Base-by-base conservation (phyloP, 2,888 invertebrate genomes). In the Orgyia antiqua region DNA sequence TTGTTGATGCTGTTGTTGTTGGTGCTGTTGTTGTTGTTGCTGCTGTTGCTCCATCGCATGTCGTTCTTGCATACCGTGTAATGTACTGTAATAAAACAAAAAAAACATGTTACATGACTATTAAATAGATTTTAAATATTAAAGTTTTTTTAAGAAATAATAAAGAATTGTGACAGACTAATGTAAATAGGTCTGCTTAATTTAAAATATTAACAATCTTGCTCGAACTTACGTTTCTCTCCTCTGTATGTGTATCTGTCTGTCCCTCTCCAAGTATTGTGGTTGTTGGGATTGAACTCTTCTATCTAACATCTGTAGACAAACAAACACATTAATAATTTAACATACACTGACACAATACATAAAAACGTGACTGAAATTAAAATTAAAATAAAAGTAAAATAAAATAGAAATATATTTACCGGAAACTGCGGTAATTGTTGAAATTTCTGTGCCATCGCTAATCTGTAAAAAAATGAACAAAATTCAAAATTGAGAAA, bases 51-150 rank as follows among this genome's bases (percentile, higher is more conserved):
- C 80, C 45, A 73, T 56, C 12, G 66, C 63, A 41, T 78, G 80
- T 2, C 80, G 59, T 36, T 82, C 79, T 31, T 75, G 74, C 51
- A 79, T 67, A 35, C 73, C 71, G 10, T 68, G 74, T 52, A 80
- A 68, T 3, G 69, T 72, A 7, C 70, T 67, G 48, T 6, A 8
- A 20, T 11, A 10, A 10, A 1, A 24, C n/a, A 24, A 2, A 4
- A 9, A 9, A 15, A 25, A n/a, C n/a, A n/a, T n/a, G n/a, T n/a
- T n/a, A n/a, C n/a, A n/a, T n/a, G n/a, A n/a, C n/a, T n/a, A n/a
- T n/a, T n/a, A n/a, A n/a, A n/a, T n/a, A n/a, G n/a, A n/a, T n/a
- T n/a, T n/a, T n/a, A n/a, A n/a, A n/a, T n/a, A 7, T 7, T 5
- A 17, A 17, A 17, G 7, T 17, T 7, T 17, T 17, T 17, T 17